Evolutionary conservation across 2,113 vertebrate genomes (phyloP), one percentile per base, ranked within the genome.

Genomic region (Eudyptes chrysolophus): DNA sequence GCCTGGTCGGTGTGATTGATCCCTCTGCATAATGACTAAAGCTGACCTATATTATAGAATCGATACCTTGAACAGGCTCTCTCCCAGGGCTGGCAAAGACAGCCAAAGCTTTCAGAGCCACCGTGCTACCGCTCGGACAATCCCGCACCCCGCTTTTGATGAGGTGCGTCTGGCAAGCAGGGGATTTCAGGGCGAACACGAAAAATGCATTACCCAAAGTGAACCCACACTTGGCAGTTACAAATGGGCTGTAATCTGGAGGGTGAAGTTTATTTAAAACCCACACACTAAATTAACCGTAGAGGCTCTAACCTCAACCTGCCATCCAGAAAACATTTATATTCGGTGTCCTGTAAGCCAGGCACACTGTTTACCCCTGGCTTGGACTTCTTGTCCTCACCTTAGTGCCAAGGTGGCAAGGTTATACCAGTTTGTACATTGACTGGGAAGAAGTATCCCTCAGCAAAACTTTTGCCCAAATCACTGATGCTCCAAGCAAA

Each of bases 1-100:
- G 89, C 68, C 5, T 13, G 78, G 92, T 27, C 74, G 87, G 38
- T 69, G 61, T 58, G 90, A 96, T 96, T 88, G 96, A 97, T 96
- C 92, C 85, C 69, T 48, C 55, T 82, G 87, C 51, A 27, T 64
- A 89, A 38, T 25, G 48, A 38, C 80, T 38, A 68, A 17, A 92
- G 72, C 84, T 85, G 96, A 76, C 87, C 97, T 69, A 14, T 71
- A 91, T 88, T 5, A 32, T 7, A 3, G 0, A 32, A 93, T 95
- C 92, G 1, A 94, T 90, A 25, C 18, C 74, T 60, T 1, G 25
- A 25, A 19, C 62, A 5, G 76, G n/a, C n/a, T 38, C 62, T 34
- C 17, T 77, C 6, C 30, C 21, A 1, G 4, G 57, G 58, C 80
- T 30, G 49, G 48, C 81, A 82, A 22, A 16, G 80, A 2, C 87